Evolutionary conservation across 2,888 invertebrate genomes (phyloP), one percentile per base, ranked within the genome.

Genomic region (Himalopsyche japonica): DNA sequence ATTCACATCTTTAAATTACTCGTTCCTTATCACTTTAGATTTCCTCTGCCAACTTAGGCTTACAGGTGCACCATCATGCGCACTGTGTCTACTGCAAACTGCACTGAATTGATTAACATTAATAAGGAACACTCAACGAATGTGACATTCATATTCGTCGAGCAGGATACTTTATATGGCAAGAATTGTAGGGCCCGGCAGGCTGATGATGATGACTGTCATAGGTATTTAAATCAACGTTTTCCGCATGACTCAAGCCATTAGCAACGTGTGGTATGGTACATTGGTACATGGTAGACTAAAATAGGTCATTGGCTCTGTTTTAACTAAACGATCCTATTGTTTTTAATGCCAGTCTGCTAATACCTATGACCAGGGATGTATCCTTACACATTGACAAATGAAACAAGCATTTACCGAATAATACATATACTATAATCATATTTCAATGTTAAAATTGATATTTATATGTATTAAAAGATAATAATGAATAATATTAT

Each of bases 261-360:
- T 57, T 57, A 57, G 57, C 20, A 24, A 57, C 24, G 57, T 7
- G 43, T 1, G 15, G n/a, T n/a, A n/a, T n/a, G n/a, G n/a, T n/a
- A n/a, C 43, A 15, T 15, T 57, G 20, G 20, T 57, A 57, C 81
- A 20, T 49, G 32, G 30, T 64, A 49, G 34, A 34, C 81, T 47
- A 43, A 81, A 76, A 81, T 81, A 81, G 81, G 81, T 76, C 81
- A 81, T 76, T 81, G 81, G 81, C 81, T 81, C 48, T 76, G 32
- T 76, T 76, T 81, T 76, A 30, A 47, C 47, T 48, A 47, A 81
- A 81, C 48, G 27, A 76, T 81, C 32, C 76, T 76, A 81, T 81
- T 81, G 81, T 81, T 81, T 76, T 57, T 57, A 10, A 57, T 57
- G 15, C 20, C 57, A 43, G 37, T 37, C 7, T 37, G 37, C n/a